Evolutionary conservation across 2,888 invertebrate species (phyloP), one percentile per base, ranked within the genome.

Genomic region (Hermodice carunculata): DNA sequence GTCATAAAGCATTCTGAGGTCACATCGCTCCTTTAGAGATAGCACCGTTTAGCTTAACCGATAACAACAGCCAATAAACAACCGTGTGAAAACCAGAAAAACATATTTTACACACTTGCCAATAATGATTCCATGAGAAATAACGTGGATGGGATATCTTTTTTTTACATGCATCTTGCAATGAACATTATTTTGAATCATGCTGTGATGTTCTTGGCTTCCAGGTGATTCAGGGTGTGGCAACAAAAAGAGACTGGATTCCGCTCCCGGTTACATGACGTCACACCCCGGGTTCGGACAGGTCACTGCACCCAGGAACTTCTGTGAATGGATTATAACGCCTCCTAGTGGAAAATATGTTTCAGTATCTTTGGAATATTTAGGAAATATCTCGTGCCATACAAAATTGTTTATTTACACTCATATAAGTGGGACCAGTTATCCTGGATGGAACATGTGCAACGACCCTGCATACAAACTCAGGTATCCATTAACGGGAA

Each of bases 271-370:
- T 6, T 19, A 3, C 3, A n/a, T 56, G 56, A 43, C 28, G 11
- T 56, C 56, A 22, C 42, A 56, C 6, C 43, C 56, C 2, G 56
- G 56, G 1, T 56, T 26, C 43, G 56, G 42, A n/a, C 37, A 28
- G n/a, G 43, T n/a, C 8, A 40, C 43, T 17, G 56, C 56, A 3
- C 56, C 56, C 8, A 19, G n/a, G n/a, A 14, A 11, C 2, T 56
- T 56, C 56, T 56, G 56, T 56, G 56, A 56, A 37, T 56, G 42
- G 40, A 37, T 56, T n/a, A 31, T 56, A 14, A 28, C 56, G 42
- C 56, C 56, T 5, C 56, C 56, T 40, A 19, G 24, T 8, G 43
- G 31, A 5, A 32, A 31, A 8, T 56, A 42, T 37, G 56, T 56
- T 4, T 42, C n/a, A 28, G 28, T 56, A 11, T 42, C 56, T 29